Percentiles rank a stretch among this genome's conserved stretches.
These are phyloP conservation scores for Pasiphila rectangulata DNA, from an alignment of 2,888 invertebrate species.

Conservation along the genomic window DNA sequence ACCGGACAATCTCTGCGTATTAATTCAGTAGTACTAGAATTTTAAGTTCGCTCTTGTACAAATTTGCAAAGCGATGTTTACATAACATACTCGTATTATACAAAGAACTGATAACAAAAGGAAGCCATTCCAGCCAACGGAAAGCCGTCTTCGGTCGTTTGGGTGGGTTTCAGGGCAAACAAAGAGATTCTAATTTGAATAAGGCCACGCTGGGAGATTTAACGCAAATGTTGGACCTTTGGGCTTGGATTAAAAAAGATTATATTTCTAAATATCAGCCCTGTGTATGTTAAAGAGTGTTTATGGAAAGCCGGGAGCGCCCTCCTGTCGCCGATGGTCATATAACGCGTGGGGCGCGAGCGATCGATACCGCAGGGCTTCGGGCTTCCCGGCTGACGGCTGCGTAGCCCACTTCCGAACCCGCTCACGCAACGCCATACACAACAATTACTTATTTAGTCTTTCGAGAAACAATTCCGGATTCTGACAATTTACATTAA, in stretches of 20 bases:
- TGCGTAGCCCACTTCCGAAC: constrained; percentile 47
- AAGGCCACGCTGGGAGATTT: constrained; percentile 12
- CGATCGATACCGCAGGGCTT: constrained; percentile 77
- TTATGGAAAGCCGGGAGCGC: constrained; percentile 65
- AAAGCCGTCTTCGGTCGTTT: constrained; percentile 18
- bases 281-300: constrained; percentile 56
- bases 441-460: constrained; percentile 42
- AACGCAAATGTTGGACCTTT: constrained; percentile 7
- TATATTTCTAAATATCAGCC: constrained; percentile 26
- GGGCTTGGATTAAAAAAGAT: constrained; percentile 16
- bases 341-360: constrained; percentile 63
- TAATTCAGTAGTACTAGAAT: constrained; percentile 31
- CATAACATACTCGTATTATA: constrained; percentile 50
- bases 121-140: constrained; percentile 19
- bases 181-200: constrained; percentile 23
- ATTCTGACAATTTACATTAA: constrained; percentile 20
- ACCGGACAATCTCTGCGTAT: constrained; percentile 26
- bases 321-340: constrained; percentile 75
- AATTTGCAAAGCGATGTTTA: constrained; percentile 34
- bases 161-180: constrained; percentile 16
- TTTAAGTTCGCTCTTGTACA: constrained; percentile 40
- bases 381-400: constrained; percentile 49
- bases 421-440: constrained; percentile 51
- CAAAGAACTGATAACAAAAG: constrained; percentile 23
- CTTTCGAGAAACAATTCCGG: constrained; percentile 42